Base-by-base conservation (phyloP, 2,113 vertebrate genomes). In the Bos indicus region DNA sequence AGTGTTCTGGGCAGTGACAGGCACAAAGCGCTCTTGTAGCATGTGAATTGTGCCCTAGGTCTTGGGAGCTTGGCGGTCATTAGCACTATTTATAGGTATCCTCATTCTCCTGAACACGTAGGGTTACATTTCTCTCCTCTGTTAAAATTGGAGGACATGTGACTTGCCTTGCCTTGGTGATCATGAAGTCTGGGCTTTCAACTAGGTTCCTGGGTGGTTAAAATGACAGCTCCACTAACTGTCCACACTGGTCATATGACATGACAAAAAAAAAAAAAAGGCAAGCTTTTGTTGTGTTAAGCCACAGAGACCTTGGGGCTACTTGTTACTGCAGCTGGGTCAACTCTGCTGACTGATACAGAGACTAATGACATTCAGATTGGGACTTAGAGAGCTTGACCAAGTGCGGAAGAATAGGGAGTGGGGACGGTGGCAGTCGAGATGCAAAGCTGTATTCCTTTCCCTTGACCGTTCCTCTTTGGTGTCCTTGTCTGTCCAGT, bases 1-100 rank as follows among this genome's bases (percentile, higher is more conserved):
- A 17, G 54, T 23, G 36, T 19, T 28, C 10, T 3, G 6, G 23
- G 51, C 12, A 0, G 30, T 7, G 6, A 19, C 4, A 3, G 17
- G 1, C 16, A 28, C 2, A 4, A 23, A 77, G 67, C 5, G 1
- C 23, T 36, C 60, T 10, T 12, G 48, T 5, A 33, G 23, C 14
- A 1, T 6, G 3, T 23, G 26, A 16, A 5, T 40, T 57, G 64
- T 71, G 40, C 40, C 54, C n/a, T 6, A 10, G 8, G 26, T 12
- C 36, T 33, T 11, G 5, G 10, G 51, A 46, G 14, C 26, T 10
- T 1, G 0, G 7, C 0, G 4, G 12, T 2, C 5, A 12, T 40
- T 1, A 6, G 26, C 2, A 23, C 7, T 40, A 2, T 12, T 80
- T 33, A 11, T 1, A 21, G n/a, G 30, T 7, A 46, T 15, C 51